These are phyloP conservation scores for Brienomyrus brachyistius DNA, from an alignment of 2,113 vertebrate species.

Conservation along the genomic window DNA sequence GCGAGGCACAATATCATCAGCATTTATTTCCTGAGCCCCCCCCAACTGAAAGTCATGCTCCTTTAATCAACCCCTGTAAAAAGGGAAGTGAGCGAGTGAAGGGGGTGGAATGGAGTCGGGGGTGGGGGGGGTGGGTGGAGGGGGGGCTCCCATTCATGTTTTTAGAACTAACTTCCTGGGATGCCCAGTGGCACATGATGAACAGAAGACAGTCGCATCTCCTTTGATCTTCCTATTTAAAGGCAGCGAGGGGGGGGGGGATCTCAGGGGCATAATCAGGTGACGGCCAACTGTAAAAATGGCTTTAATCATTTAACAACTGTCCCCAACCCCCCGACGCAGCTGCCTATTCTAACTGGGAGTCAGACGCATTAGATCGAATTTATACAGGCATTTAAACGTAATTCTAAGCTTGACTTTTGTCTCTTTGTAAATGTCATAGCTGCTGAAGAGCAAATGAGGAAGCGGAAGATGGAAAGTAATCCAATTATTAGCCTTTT, in stretches of 20 bases:
- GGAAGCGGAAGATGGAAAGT: not conserved
- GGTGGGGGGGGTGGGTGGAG: conserved; percentile 23
- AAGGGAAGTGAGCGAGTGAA: conserved; percentile 48
- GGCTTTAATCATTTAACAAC: conserved; percentile 6
- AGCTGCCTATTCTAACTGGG: not conserved
- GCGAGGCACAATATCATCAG: conserved; percentile 62
- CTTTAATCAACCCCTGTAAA: conserved; percentile 73
- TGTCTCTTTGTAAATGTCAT: not conserved
- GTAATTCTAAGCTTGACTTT: not conserved
- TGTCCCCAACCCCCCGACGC: not conserved
- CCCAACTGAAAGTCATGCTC: conserved; percentile 76
- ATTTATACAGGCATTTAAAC: not conserved
- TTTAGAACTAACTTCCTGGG: conserved; percentile 48
- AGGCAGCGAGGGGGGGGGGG: conserved; percentile 20
- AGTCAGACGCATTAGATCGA: not conserved
- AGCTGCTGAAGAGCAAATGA: not conserved
- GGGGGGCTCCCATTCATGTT: conserved; percentile 47
- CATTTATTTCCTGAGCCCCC: conserved; percentile 73
- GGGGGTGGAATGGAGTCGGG: conserved; percentile 32
- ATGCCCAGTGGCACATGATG: conserved; percentile 38
- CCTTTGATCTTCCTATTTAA: conserved; percentile 62
- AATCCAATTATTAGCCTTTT: not conserved
- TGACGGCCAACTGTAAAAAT: not conserved
- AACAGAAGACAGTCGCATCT: conserved; percentile 40
- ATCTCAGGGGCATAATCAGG: not conserved